Evolutionary conservation across 2,888 invertebrate genomes (phyloP).

Genomic region (Limnephilus lunatus): DNA sequence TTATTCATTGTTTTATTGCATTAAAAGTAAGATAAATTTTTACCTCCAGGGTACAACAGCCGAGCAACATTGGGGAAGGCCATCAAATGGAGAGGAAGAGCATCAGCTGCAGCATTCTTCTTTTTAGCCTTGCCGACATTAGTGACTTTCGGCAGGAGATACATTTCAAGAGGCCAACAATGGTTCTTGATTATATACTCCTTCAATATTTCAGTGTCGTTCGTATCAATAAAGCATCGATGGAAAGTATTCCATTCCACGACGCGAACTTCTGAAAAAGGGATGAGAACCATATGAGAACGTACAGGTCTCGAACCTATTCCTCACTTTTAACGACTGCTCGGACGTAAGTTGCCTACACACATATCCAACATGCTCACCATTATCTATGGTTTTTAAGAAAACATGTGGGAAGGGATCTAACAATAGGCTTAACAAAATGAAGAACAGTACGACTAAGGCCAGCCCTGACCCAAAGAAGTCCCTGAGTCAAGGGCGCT

Average conservation of each 20-base stretch:
- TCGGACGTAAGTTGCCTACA: too few relatives aligned
- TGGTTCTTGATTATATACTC: constrained; percentile 35
- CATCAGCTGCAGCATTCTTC: constrained; percentile 9
- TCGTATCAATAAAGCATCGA: constrained; percentile 34
- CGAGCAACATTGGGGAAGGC: constrained; percentile 33
- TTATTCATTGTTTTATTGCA: background rate
- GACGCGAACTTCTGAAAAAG: constrained; percentile 21
- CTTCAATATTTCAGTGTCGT: constrained; percentile 41
- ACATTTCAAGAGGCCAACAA: constrained; percentile 37
- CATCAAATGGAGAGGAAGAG: constrained; percentile 26
- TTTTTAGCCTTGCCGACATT: background rate
- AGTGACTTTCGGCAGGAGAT: background rate
- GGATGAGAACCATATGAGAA: background rate
- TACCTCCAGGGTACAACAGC: constrained; percentile 46
- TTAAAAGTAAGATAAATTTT: background rate
- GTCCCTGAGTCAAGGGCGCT: too few relatives aligned
- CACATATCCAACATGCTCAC: too few relatives aligned
- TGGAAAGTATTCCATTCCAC: constrained; percentile 48
- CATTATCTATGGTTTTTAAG: too few relatives aligned
- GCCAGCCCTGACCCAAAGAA: too few relatives aligned
- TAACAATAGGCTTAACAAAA: too few relatives aligned
- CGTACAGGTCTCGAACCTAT: too few relatives aligned
- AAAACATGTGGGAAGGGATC: too few relatives aligned
- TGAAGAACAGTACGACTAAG: too few relatives aligned
- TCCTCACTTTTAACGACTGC: too few relatives aligned